These are phyloP conservation scores for Ptyas mucosa DNA, from an alignment of 2,113 vertebrate species.

Conservation along the genomic window DNA sequence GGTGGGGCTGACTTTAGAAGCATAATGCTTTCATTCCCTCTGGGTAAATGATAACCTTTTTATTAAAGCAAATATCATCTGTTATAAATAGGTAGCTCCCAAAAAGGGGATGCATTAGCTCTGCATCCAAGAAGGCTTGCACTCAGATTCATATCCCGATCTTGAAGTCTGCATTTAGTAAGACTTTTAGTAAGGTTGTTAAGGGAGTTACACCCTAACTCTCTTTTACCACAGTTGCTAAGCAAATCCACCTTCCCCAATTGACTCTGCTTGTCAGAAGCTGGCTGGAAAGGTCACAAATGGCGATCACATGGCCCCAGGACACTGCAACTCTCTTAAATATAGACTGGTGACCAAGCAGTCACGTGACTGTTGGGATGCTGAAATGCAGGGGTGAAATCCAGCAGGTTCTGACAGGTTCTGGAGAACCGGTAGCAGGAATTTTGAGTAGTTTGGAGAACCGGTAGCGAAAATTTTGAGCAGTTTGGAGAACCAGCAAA, in stretches of 20 bases:
- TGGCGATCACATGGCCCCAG: too few species aligned
- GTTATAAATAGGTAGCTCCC: constrained; percentile 4
- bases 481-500: too few species aligned
- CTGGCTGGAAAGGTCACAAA: too few species aligned
- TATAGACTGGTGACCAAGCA: not conserved
- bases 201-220: too few species aligned
- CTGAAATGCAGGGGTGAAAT: too few species aligned
- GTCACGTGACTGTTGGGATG: not conserved
- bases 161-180: not conserved
- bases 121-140: not conserved
- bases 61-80: not conserved
- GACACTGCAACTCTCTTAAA: not conserved
- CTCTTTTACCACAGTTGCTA: too few species aligned
- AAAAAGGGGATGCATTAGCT: not conserved
- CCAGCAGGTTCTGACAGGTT: too few species aligned
- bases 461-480: too few species aligned
- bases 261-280: too few species aligned
- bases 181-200: not conserved
- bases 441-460: too few species aligned
- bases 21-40: constrained; percentile 38
- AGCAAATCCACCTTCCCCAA: too few species aligned
- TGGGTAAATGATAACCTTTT: not conserved
- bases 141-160: not conserved
- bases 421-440: too few species aligned
- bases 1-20: constrained; percentile 59